phyloP scores from a whole-genome alignment of 2,113 vertebrate genomes.

The Thunnus thynnus region DNA sequence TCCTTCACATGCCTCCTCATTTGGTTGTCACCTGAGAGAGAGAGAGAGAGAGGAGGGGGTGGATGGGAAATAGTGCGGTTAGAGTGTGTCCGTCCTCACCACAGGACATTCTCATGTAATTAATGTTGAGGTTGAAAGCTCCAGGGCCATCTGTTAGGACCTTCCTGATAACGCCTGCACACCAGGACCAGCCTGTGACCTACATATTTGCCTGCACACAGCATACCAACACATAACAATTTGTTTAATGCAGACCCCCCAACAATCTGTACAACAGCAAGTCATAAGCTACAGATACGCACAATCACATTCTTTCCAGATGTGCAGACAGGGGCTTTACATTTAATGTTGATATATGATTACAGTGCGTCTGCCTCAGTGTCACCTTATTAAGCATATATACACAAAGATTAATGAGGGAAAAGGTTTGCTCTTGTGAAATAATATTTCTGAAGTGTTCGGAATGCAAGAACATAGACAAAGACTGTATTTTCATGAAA shows the following conservation, averaged over 20 bases:
- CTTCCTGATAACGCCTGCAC: conserved; percentile 63
- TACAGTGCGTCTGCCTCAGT: not conserved
- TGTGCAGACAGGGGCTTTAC: not conserved
- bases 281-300: conserved; percentile 31
- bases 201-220: conserved; percentile 52
- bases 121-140: conserved; percentile 74
- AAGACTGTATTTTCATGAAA: no score
- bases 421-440: not conserved
- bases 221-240: conserved; percentile 51
- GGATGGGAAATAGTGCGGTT: conserved; percentile 26
- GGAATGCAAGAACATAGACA: no score
- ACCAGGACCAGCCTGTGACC: conserved; percentile 64
- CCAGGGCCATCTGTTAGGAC: conserved; percentile 79
- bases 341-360: not conserved
- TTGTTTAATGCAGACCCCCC: conserved; percentile 28
- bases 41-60: conserved; percentile 18
- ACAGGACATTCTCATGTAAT: conserved; percentile 78
- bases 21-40: conserved; percentile 72
- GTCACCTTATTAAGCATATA: not conserved
- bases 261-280: conserved; percentile 2
- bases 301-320: not conserved
- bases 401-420: not conserved
- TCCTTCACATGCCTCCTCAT: conserved; percentile 54
- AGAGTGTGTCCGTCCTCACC: conserved; percentile 54
- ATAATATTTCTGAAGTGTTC: no score